Evolutionary conservation across 53 echinoderm and acorn worm genomes (phyloP), one percentile per base, ranked within the genome.

Genomic region (Mesocentrotus franciscanus): DNA sequence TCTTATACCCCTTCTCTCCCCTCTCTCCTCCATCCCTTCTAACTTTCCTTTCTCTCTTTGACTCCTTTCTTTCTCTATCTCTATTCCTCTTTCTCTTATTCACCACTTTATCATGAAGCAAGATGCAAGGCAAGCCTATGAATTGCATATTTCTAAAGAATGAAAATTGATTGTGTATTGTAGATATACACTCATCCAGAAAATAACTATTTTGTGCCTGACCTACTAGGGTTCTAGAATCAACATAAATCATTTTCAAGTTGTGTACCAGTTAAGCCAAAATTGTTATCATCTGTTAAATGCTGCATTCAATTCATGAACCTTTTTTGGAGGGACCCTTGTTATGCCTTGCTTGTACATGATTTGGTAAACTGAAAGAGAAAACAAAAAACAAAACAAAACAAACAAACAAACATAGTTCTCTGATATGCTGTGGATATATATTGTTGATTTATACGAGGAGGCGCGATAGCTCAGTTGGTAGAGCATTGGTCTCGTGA

Each of bases 211-310:
- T 76, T 76, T 33, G 68, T 68, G 24, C 33, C 14, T 76, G 76
- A 76, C 76, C 76, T 76, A 30, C 14, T 76, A 32, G 33, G 27
- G n/a, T 76, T 33, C 33, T 12, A 76, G 76, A 76, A 32, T 13
- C 76, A 76, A 32, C 33, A 76, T 76, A 33, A 76, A 76, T 76
- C 76, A 76, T 76, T 76, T 64, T 64, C 64, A 64, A 64, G 64
- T 64, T 76, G 29, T 32, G 26, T 20, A 6, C 24, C 24, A 6
- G 8, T 0, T 8, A 68, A 68, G 8, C 0, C 22, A 26, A 68
- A 68, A 68, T 22, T 49, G 3, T 26, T 68, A 68, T 22, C 24
- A 8, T 68, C 0, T 26, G 68, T 24, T 4, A 8, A 68, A 68
- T 68, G 20, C 49, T 24, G 24, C 68, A 68, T 68, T 68, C 0